These are phyloP conservation scores for Oxyruncus cristatus DNA, from an alignment of 2,113 vertebrate genomes.

Conservation along the genomic window DNA sequence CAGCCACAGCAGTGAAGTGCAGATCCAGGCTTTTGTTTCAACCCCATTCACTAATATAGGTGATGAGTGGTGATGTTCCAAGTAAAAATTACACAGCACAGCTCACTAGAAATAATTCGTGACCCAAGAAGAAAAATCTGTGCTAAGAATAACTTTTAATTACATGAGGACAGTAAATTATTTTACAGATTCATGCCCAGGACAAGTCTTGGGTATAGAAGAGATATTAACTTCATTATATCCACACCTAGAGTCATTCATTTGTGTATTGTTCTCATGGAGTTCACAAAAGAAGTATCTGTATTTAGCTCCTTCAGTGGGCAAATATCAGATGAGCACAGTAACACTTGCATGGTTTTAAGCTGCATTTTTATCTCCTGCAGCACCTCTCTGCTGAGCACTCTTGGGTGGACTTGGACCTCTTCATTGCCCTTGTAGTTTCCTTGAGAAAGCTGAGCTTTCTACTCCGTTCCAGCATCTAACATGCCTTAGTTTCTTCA, in stretches of 20 bases:
- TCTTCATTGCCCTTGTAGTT: not conserved
- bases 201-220: not conserved
- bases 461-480: not conserved
- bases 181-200: not conserved
- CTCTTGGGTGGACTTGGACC: not conserved
- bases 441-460: not conserved
- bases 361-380: not conserved
- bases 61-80: not conserved
- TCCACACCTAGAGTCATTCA: not conserved
- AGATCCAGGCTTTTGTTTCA: not conserved
- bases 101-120: not conserved
- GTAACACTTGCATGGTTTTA: not conserved
- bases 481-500: not conserved
- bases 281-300: not conserved
- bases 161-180: conserved; percentile 14
- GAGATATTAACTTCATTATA: not conserved
- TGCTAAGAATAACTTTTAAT: conserved; percentile 46
- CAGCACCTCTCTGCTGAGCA: not conserved
- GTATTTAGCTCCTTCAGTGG: not conserved
- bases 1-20: not conserved
- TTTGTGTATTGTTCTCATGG: not conserved
- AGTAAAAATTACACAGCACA: not conserved
- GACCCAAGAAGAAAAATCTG: not conserved
- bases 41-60: not conserved
- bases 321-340: not conserved